A percentile compares a stretch with the other conserved stretches of the same genome.
Conservation (phyloP, 2,888 invertebrate species). For the Embidobia sp. region DNA sequence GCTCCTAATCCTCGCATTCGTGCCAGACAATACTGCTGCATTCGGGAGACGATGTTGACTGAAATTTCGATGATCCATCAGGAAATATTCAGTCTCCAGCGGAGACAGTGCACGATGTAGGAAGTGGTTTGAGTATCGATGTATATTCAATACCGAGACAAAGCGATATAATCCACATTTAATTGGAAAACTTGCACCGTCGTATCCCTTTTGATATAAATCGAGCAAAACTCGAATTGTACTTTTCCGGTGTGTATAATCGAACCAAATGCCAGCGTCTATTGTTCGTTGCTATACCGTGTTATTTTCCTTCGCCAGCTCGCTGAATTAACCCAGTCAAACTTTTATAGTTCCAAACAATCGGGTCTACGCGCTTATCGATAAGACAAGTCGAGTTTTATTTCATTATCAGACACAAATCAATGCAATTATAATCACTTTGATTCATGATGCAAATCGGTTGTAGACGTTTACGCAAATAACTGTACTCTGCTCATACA, state of each 20-base stretch:
- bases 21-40: conserved; percentile 65
- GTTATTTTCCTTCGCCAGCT: conserved; percentile 56
- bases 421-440: too few relatives aligned
- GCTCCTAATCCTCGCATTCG: conserved; percentile 71
- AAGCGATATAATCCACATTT: conserved; percentile 81
- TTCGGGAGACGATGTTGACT: conserved; percentile 78
- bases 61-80: conserved; percentile 78
- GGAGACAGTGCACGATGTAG: conserved; percentile 69
- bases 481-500: too few relatives aligned
- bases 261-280: conserved; percentile 53
- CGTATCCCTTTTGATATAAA: conserved; percentile 73
- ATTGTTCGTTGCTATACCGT: conserved; percentile 41
- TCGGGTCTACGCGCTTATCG: too few relatives aligned
- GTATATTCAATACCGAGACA: conserved; percentile 76
- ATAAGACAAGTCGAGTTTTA: too few relatives aligned
- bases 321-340: conserved; percentile 49
- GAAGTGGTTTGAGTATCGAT: conserved; percentile 72
- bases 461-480: too few relatives aligned
- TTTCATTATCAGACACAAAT: too few relatives aligned
- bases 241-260: conserved; percentile 64
- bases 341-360: too few relatives aligned
- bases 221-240: conserved; percentile 67
- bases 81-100: conserved; percentile 75
- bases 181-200: conserved; percentile 80
- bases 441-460: too few relatives aligned